Evolutionary conservation across 2,113 vertebrate genomes (phyloP).

Genomic region (Chrysochloris asiatica): DNA sequence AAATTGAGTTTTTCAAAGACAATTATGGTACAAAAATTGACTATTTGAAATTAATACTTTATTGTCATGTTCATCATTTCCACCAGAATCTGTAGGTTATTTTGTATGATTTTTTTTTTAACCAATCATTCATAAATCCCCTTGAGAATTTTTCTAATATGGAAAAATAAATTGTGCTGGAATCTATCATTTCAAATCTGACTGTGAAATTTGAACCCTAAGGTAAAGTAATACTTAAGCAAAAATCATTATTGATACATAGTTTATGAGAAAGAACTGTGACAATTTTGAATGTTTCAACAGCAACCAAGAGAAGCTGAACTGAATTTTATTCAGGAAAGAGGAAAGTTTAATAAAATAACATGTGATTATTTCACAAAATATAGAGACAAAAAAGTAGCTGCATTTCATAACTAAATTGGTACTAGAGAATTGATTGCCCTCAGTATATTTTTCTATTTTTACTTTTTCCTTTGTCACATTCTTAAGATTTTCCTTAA

Average conservation of each 20-base stretch:
- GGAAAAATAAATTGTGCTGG: background rate
- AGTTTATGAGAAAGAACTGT: background rate
- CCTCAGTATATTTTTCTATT: background rate
- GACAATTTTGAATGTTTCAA: constrained; percentile 1
- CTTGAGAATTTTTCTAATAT: background rate
- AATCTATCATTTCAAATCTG: background rate
- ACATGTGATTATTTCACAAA: background rate
- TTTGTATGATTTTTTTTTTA: background rate
- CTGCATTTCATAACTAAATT: background rate
- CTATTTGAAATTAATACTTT: constrained; percentile 27
- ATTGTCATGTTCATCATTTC: background rate
- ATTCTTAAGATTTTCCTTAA: background rate
- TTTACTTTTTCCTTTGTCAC: background rate
- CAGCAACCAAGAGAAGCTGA: background rate
- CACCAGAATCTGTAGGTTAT: background rate
- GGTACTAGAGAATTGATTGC: background rate
- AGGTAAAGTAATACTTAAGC: background rate
- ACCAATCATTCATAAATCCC: background rate
- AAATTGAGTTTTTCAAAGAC: background rate
- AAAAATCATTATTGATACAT: background rate
- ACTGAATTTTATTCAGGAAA: background rate
- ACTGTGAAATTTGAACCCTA: background rate
- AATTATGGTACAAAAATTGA: background rate
- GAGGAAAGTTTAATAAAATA: background rate
- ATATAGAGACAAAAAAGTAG: background rate